phyloP scores from a whole-genome alignment of 2,113 vertebrate species.

The Leptobrachium ailaonicum region DNA sequence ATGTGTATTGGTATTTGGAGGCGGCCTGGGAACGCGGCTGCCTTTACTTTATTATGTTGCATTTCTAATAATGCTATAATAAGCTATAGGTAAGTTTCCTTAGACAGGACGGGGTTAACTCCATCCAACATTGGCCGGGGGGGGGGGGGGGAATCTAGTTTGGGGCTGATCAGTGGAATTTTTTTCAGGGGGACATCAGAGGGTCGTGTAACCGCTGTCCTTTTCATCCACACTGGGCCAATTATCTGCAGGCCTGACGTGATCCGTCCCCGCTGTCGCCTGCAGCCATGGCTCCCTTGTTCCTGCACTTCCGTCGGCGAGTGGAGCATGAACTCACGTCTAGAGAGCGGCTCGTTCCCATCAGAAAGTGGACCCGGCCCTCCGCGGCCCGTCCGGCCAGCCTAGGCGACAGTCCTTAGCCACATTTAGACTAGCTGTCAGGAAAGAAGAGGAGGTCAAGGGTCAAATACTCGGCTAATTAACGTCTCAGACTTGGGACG shows the following conservation, averaged over 20 bases:
- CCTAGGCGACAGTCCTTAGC: slow-evolving; percentile 21
- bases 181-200: neutral
- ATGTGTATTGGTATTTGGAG: too few relatives aligned
- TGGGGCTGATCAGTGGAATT: neutral
- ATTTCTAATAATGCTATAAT: too few relatives aligned
- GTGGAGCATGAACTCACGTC: slow-evolving; percentile 51
- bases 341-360: slow-evolving; percentile 53
- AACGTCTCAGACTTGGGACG: slow-evolving; percentile 10
- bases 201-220: neutral
- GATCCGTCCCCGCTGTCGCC: slow-evolving; percentile 53
- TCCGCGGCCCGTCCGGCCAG: slow-evolving; percentile 2
- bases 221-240: slow-evolving; percentile 56
- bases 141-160: neutral
- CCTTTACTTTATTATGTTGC: too few relatives aligned
- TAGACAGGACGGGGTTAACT: too few relatives aligned
- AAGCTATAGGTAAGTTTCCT: too few relatives aligned
- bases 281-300: slow-evolving; percentile 57
- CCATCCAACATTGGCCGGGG: too few relatives aligned
- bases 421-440: slow-evolving; percentile 51
- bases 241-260: slow-evolving; percentile 63
- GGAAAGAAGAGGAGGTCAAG: slow-evolving; percentile 49
- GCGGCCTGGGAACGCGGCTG: too few relatives aligned
- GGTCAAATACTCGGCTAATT: slow-evolving; percentile 39
- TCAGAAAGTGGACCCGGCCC: slow-evolving; percentile 41
- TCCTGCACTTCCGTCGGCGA: slow-evolving; percentile 53